Base-by-base conservation (phyloP, 2,888 invertebrate species). In the Tetramorium bicarinatum region DNA sequence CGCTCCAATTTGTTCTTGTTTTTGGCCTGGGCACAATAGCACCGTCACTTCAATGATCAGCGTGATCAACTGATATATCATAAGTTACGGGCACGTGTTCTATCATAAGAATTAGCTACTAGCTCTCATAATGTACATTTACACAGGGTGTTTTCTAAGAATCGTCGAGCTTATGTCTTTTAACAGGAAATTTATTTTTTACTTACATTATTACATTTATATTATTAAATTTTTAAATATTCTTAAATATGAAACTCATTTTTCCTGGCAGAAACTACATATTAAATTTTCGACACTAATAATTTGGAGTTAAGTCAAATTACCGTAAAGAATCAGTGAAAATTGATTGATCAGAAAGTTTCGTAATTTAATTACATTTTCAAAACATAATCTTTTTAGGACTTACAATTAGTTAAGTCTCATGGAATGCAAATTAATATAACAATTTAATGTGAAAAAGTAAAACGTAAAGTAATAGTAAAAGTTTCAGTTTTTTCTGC, bases 311-410 rank as follows among this genome's bases (percentile, higher is more conserved):
- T 66, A 25, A 44, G 2, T 47, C 9, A 66, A 15, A 8, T 44
- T 15, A 3, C 1, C 8, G 15, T 62, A 25, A 18, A 66, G 8
- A 47, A 25, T 2, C 44, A 66, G 9, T 44, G 6, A 44, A 67
- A 47, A 47, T 29, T 18, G 47, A 67, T 66, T 44, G 44, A 66
- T 47, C 6, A 25, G 15, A 47, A 47, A 47, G 25, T 67, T 67
- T 67, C 11, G 4, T 47, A 47, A 54, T 71, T 71, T 54, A 71
- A 38, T 71, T 34, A 52, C 9, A 34, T 71, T 15, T 8, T 15
- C 21, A 18, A 54, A 34, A 21, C 21, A n/a, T 49, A 29, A 49
- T 34, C 34, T 69, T 7, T 69, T 21, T 69, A 29, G 34, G 34
- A 38, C 7, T 38, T 49, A 49, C 41, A 41, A 41, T 41, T 69